phyloP scores from a whole-genome alignment of 2,113 vertebrate species.

The Neomonachus schauinslandi region DNA sequence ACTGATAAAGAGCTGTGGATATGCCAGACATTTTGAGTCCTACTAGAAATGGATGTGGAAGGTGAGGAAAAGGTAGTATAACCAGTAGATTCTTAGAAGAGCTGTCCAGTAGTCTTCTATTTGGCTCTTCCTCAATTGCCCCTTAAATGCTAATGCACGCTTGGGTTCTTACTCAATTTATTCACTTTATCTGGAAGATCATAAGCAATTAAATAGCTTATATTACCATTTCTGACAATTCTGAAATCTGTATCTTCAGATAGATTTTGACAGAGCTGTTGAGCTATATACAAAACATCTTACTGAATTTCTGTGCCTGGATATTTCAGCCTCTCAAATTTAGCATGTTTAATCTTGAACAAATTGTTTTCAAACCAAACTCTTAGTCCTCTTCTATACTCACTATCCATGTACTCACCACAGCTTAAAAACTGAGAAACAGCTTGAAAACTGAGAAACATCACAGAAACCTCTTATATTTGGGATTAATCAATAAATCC shows the following conservation, averaged over 20 bases:
- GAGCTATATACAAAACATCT: not conserved
- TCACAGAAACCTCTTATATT: not conserved
- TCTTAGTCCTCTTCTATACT: not conserved
- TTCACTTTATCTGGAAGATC: not conserved
- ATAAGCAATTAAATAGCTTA: not conserved
- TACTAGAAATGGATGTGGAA: not conserved
- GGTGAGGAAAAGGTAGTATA: not conserved
- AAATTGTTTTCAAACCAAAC: not conserved
- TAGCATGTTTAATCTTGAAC: not conserved
- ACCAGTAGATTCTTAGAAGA: too few relatives aligned
- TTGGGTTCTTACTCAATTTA: not conserved
- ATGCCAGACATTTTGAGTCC: not conserved
- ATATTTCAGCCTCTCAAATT: not conserved
- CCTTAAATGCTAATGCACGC: not conserved
- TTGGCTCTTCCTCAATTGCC: not conserved
- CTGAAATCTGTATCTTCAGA: not conserved
- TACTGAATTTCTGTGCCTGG: not conserved
- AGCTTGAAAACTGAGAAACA: not conserved
- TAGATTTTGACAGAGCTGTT: not conserved
- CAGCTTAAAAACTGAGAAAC: not conserved
- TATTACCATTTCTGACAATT: not conserved
- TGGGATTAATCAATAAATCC: not conserved
- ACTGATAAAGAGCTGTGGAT: not conserved
- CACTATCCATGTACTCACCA: not conserved
- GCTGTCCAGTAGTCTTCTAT: not conserved